Base-by-base conservation (phyloP, 2,113 vertebrate species). In the Psilopogon haemacephalus region DNA sequence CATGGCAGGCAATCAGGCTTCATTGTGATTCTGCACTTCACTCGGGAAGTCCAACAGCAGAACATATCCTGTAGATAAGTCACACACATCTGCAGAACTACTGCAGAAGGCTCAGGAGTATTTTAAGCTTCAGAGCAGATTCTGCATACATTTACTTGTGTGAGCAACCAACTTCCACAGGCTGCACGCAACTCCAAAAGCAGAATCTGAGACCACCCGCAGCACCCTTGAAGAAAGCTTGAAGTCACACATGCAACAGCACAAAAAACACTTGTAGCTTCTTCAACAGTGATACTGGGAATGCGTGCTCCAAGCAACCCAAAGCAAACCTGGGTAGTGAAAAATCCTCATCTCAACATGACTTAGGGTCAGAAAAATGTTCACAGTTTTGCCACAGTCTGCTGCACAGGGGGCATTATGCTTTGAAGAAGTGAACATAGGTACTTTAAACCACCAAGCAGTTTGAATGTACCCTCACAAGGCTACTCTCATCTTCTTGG, bases 1-100 rank as follows among this genome's bases (percentile, higher is more conserved):
- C 32, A 89, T 2, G 90, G 88, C 69, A 88, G 69, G 65, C 88
- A 95, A 69, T 77, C 62, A 70, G 85, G 79, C 91, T 92, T 76
- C 82, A 89, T 69, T 54, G 90, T 94, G 95, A 96, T 78, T 90
- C 83, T 81, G 93, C 91, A 95, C 63, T 93, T 95, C 84, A 64
- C 63, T 86, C 72, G 76, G 95, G 94, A 95, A 95, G 88, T 81
- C 69, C 40, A 91, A 16, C 58, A 90, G 58, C 88, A 91, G 42
- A 96, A 84, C 16, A 17, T 63, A 96, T 95, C 96, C 96, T 91
- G 44, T 21, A 96, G 96, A 97, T 97, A 97, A 95, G 58, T 7
- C 76, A 54, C 64, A 70, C 71, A 0, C 11, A 16, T 68, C 52
- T 76, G 38, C 3, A 2, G 21, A 76, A 81, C 20, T 70, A 50